Evolutionary conservation across 2,113 vertebrate species (phyloP).

Genomic region (Pterophyllum scalare): DNA sequence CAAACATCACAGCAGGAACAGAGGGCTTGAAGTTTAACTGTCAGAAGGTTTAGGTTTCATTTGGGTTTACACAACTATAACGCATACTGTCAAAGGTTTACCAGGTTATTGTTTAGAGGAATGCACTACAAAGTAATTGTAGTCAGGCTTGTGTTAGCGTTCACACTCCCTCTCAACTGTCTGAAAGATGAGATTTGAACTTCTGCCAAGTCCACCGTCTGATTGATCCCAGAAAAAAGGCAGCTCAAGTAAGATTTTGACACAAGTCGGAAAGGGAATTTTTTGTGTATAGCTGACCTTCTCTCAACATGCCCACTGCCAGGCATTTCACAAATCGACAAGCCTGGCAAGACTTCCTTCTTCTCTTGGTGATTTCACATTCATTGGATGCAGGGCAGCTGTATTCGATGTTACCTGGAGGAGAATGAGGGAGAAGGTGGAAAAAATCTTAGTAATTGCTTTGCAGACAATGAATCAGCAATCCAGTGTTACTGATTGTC

Average conservation of each 20-base stretch:
- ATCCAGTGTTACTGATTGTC: background rate
- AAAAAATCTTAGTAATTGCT: background rate
- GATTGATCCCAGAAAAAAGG: constrained; percentile 16
- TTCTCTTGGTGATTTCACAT: constrained; percentile 83
- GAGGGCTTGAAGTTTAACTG: constrained; percentile 54
- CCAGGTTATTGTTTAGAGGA: constrained; percentile 39
- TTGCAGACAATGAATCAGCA: background rate
- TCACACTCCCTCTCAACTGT: background rate
- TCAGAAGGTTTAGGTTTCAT: constrained; percentile 69
- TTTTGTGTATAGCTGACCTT: constrained; percentile 70
- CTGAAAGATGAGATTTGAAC: constrained; percentile 17
- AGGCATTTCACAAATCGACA: constrained; percentile 82
- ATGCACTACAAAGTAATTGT: constrained; percentile 28
- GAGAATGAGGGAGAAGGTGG: background rate
- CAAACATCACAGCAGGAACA: constrained; percentile 29
- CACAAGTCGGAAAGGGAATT: constrained; percentile 9
- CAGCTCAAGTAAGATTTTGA: constrained; percentile 18
- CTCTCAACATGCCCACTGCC: constrained; percentile 81
- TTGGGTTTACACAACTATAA: constrained; percentile 18
- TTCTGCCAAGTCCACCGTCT: constrained; percentile 13
- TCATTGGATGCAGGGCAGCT: constrained; percentile 80
- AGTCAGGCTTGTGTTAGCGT: background rate
- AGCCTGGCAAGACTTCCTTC: constrained; percentile 83
- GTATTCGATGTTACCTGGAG: constrained; percentile 83
- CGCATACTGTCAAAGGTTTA: constrained; percentile 16